Evolutionary conservation across 2,888 invertebrate genomes (phyloP).

Genomic region (Cordilura impudica): DNA sequence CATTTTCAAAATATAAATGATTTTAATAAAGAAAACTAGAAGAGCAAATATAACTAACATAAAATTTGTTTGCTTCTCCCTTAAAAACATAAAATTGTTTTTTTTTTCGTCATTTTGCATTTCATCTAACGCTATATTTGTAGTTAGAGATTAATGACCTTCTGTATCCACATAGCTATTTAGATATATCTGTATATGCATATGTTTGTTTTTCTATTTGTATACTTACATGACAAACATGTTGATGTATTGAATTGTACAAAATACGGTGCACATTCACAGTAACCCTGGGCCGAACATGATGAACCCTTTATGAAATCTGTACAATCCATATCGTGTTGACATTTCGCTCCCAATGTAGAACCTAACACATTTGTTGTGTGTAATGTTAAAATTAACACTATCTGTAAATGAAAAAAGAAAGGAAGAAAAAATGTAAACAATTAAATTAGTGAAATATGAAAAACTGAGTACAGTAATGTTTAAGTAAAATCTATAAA

Average conservation of each 20-base stretch:
- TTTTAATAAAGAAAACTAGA: too few relatives aligned
- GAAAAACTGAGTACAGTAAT: too few relatives aligned
- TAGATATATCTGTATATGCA: not conserved
- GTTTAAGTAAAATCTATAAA: too few relatives aligned
- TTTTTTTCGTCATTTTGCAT: too few relatives aligned
- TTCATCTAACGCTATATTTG: too few relatives aligned
- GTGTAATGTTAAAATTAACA: constrained; percentile 56
- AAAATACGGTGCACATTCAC: constrained; percentile 90
- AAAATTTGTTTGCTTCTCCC: too few relatives aligned
- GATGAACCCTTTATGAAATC: constrained; percentile 78
- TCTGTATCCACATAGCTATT: not conserved
- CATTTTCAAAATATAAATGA: too few relatives aligned
- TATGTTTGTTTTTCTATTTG: not conserved
- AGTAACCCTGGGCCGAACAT: constrained; percentile 81
- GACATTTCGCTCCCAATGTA: constrained; percentile 74
- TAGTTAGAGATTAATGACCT: not conserved
- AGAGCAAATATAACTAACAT: too few relatives aligned
- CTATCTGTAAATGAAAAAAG: constrained; percentile 55
- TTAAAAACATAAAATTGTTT: too few relatives aligned
- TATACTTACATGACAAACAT: constrained; percentile 89
- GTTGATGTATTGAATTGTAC: constrained; percentile 87
- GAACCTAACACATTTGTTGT: constrained; percentile 45
- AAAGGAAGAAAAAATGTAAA: constrained; percentile 7
- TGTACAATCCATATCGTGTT: constrained; percentile 78
- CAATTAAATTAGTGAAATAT: constrained; percentile 7